Evolutionary conservation across 2,888 invertebrate species (phyloP), one percentile per base, ranked within the genome.

Genomic region (Dendrolimus houi): DNA sequence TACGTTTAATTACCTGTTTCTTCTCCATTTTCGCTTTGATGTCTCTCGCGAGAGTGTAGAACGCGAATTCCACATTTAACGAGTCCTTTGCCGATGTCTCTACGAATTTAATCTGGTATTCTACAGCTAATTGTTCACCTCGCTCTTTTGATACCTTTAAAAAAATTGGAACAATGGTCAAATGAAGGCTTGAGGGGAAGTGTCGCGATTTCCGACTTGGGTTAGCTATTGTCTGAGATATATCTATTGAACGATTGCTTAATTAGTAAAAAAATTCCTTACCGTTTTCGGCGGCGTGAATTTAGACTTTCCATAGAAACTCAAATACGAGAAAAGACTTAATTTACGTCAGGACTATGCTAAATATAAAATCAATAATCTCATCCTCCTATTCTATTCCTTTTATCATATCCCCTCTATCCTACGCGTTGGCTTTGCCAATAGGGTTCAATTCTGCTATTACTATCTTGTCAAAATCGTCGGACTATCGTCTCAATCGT

Each of bases 61-160:
- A 99, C 59, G 99, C 98, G 74, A 97, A 97, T 88, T 99, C 99
- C 55, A 99, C 98, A 85, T 99, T 98, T 83, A 98, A 95, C 83
- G 98, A 97, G 67, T 97, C 96, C 91, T 99, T 99, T 58, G 99
- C 99, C 70, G 98, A 98, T 57, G 99, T 99, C 92, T 99, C 99
- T 94, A 99, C 96, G 91, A 99, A 99, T 91, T 98, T 98, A 72
- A 99, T 99, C 77, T 98, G 97, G 92, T 99, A 99, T 90, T 99
- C 99, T 77, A 98, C 94, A 62, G 99, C 99, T 85, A 99, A 93
- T 91, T 98, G 96, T 92, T 99, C 99, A 56, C 99, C 99, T 74
- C 97, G 92, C 83, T 99, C 99, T 88, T 96, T 97, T 62, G 98
- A 96, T 58, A 98, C 97, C 94, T 94, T 68, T 42, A 79, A 78